Base-by-base conservation (phyloP, 1,140 invertebrate genomes). In the Theocolax elegans region DNA sequence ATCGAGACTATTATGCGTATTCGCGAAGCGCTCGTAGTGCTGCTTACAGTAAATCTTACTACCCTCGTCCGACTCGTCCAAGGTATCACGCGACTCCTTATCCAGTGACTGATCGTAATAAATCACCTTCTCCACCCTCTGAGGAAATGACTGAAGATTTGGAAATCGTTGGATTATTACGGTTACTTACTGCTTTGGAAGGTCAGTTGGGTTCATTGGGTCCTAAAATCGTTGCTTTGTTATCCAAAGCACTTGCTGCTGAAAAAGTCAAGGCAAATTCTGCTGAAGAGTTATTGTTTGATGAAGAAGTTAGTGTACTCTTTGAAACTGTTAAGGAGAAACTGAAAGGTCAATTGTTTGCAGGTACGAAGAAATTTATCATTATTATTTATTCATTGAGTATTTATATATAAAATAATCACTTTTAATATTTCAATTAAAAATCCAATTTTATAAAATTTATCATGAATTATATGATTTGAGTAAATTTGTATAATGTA, bases 261-360 rank as follows among this genome's bases (percentile, higher is more conserved):
- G 93, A 95, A 75, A 94, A 92, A 81, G 87, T 87, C n/a, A 82
- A 83, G 19, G 78, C 91, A 1, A 93, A 93, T 80, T 91, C 92
- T 3, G 92, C 92, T 0, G 92, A 93, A 62, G 89, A 91, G 58
- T 74, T 95, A 2, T 77, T 95, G 0, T 86, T 89, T 29, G 90
- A 92, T 72, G 90, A 93, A 25, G 87, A 90, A 38, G 90, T 92
- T 56, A 89, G 89, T 75, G 91, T 93, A 0, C 84, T 94, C 46
- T 89, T 95, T 59, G 94, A 95, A 83, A 94, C 93, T 0, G 90
- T 91, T 0, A 94, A 94, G 79, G 93, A 95, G 78, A 95, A 94
- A 80, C 83, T 95, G 13, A 94, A 93, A 82, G 94, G 93, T 40
- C 91, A 93, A 62, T 80, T 93, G 35, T 89, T 92, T 71, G 93